phyloP scores from a whole-genome alignment of 2,113 vertebrate species.

The Hippocampus abdominalis region DNA sequence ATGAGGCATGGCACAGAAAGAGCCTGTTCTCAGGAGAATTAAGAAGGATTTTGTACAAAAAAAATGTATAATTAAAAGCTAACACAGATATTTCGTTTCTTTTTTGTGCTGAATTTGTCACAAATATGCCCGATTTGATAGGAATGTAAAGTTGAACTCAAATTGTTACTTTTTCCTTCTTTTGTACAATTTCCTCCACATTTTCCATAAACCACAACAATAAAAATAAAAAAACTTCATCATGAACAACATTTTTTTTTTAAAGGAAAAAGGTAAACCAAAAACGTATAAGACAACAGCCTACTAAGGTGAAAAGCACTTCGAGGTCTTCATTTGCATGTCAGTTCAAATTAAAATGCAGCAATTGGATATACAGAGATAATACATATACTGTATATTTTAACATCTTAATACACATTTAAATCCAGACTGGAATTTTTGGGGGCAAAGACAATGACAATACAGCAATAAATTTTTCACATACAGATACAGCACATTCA shows the following conservation, averaged over 20 bases:
- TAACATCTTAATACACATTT: slow-evolving; percentile 9
- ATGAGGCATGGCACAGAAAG: slow-evolving; percentile 7
- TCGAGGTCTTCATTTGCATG: slow-evolving; percentile 4
- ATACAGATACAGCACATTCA: slow-evolving; percentile 30
- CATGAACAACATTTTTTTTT: not conserved
- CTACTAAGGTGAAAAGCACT: not conserved
- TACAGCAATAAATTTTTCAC: slow-evolving; percentile 16
- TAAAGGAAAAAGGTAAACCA: not conserved
- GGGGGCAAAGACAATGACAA: slow-evolving; percentile 1
- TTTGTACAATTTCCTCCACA: not conserved
- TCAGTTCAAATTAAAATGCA: slow-evolving; percentile 35
- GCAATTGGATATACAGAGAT: slow-evolving; percentile 1
- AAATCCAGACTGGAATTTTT: slow-evolving; percentile 1
- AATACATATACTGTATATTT: slow-evolving; percentile 1
- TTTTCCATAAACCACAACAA: not conserved
- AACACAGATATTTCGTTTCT: not conserved
- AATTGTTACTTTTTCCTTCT: not conserved
- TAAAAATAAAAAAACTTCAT: not conserved
- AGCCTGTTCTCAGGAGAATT: not conserved
- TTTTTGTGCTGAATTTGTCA: not conserved
- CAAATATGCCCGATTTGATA: not conserved
- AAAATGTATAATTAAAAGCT: not conserved
- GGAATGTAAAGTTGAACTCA: not conserved
- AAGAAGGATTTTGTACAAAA: not conserved
- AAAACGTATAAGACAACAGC: not conserved